Conservation (phyloP, 2,888 invertebrate species). For the Pediacus dermestoides region DNA sequence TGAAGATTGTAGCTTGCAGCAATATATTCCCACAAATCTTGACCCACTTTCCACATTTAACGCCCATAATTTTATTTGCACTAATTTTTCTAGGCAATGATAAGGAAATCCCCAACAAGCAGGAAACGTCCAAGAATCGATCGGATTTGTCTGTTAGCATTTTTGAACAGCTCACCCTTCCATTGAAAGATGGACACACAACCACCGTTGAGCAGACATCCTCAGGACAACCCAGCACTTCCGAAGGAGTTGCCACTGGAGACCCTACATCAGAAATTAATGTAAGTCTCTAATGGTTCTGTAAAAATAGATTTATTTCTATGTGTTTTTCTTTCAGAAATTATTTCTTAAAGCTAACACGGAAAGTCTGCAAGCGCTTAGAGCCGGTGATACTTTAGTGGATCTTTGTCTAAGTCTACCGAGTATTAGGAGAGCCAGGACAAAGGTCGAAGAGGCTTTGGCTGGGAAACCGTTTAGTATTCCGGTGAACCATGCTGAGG, state of each 20-base stretch:
- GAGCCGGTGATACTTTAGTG: conserved; percentile 77
- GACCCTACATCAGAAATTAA: conserved; percentile 51
- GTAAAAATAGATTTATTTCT: background rate
- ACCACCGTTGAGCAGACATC: conserved; percentile 40
- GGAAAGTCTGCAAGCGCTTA: conserved; percentile 71
- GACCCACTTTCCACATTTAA: too few species aligned
- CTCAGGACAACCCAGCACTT: conserved; percentile 48
- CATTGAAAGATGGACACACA: conserved; percentile 57
- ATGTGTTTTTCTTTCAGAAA: conserved; percentile 54
- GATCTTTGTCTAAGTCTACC: conserved; percentile 80
- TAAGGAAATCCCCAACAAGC: conserved; percentile 53
- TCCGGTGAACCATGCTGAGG: conserved; percentile 69
- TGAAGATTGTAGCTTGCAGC: too few species aligned
- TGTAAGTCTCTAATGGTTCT: conserved; percentile 37
- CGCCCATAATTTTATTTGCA: too few species aligned
- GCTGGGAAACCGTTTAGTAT: conserved; percentile 65
- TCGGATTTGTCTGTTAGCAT: conserved; percentile 69
- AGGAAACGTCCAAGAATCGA: conserved; percentile 60
- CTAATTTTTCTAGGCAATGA: conserved; percentile 50
- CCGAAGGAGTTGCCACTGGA: conserved; percentile 37
- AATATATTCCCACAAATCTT: too few species aligned
- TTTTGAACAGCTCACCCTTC: conserved; percentile 69
- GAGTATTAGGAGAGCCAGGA: conserved; percentile 59
- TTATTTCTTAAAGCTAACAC: conserved; percentile 76
- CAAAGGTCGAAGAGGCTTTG: conserved; percentile 60